phyloP scores from a whole-genome alignment of 2,113 vertebrate genomes.

The Oreocharis arfaki region DNA sequence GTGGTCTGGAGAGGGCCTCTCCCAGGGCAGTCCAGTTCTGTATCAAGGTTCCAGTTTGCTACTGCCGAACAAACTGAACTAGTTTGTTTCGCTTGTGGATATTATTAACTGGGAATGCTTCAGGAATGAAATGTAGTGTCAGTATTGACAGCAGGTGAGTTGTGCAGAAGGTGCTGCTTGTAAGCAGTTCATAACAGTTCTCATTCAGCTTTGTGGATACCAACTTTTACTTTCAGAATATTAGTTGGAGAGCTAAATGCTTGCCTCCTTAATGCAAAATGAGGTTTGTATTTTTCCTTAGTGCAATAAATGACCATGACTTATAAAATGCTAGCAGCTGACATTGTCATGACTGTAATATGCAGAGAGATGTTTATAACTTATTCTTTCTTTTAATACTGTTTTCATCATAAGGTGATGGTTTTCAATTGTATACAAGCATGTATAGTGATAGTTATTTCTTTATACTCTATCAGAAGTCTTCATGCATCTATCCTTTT shows the following conservation, averaged over 20 bases:
- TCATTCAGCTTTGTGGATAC: neutral
- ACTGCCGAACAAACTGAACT: neutral
- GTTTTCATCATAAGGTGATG: neutral
- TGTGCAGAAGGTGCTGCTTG: neutral
- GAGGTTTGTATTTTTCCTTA: neutral
- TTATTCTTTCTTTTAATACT: neutral
- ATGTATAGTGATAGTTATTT: neutral
- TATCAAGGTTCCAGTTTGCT: neutral
- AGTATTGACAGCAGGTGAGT: neutral
- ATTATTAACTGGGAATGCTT: neutral
- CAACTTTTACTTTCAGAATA: neutral
- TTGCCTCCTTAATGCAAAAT: neutral
- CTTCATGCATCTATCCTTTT: constrained; percentile 15
- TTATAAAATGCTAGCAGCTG: neutral
- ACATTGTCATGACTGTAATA: neutral
- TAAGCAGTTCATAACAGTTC: neutral
- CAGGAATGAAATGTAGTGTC: neutral
- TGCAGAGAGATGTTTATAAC: neutral
- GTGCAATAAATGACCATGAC: constrained; percentile 11
- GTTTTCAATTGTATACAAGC: neutral
- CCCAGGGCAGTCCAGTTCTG: neutral
- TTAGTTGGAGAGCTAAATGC: constrained; percentile 1
- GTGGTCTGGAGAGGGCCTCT: neutral
- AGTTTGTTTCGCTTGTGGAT: neutral
- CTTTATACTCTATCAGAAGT: constrained; percentile 25